These are phyloP conservation scores for Gymnodraco acuticeps DNA, from an alignment of 2,797 vertebrate species.

Conservation along the genomic window DNA sequence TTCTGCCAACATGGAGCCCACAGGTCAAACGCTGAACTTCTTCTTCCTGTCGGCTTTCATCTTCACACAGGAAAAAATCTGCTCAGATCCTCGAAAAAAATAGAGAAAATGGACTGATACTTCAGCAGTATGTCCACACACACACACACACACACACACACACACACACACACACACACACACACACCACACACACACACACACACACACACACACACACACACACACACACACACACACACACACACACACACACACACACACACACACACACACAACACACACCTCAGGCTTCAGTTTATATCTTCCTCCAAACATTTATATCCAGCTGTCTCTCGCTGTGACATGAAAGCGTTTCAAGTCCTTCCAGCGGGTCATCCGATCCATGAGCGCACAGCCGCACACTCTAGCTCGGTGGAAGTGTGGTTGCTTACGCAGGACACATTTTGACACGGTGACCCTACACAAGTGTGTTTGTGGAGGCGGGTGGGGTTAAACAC, in stretches of 20 bases:
- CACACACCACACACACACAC: neutral
- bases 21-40: slow-evolving; percentile 50
- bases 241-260: slow-evolving; percentile 13
- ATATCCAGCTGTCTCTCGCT: neutral
- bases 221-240: slow-evolving; percentile 15
- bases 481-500: slow-evolving; percentile 41
- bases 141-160: neutral
- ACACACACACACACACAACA: slow-evolving; percentile 3
- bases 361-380: slow-evolving; percentile 3
- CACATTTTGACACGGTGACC: slow-evolving; percentile 26
- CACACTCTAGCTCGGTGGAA: slow-evolving; percentile 3
- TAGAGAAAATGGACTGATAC: slow-evolving; percentile 32
- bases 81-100: neutral
- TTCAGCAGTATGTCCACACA: slow-evolving; percentile 10
- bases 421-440: slow-evolving; percentile 35
- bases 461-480: slow-evolving; percentile 12
- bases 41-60: slow-evolving; percentile 55
- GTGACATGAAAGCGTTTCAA: slow-evolving; percentile 11
- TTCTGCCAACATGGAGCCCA: slow-evolving; percentile 22
- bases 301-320: slow-evolving; percentile 16
- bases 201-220: neutral
- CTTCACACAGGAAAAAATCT: slow-evolving; percentile 22
- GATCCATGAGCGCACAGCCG: neutral
- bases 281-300: neutral
- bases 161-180: neutral